Percentiles rank a stretch among this genome's conserved stretches.
Conservation (phyloP, 2,113 vertebrate genomes). For the Amazona guildingii region DNA sequence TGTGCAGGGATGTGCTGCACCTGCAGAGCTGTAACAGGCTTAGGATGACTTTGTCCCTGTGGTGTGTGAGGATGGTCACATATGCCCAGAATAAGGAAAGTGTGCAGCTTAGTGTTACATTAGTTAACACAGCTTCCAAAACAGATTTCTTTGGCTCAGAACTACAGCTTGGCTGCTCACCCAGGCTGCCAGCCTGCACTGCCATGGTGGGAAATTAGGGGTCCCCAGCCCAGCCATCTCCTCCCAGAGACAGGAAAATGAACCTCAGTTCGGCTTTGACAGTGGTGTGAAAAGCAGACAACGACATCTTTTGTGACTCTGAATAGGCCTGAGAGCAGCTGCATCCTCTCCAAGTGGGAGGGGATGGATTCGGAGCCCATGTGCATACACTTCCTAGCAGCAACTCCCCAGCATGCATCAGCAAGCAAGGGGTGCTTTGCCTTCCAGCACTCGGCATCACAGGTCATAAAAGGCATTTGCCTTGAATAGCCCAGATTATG, state of each 20-base stretch:
- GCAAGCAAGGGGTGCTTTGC: neutral
- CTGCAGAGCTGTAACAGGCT: neutral
- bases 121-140: neutral
- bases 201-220: neutral
- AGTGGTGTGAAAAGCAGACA: neutral
- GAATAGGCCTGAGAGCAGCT: neutral
- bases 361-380: neutral
- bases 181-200: neutral
- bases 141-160: neutral
- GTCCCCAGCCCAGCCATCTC: neutral
- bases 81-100: neutral
- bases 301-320: rapidly evolving
- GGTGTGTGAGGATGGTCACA: rapidly evolving
- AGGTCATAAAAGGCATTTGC: neutral
- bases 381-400: neutral
- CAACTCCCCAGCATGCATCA: rapidly evolving
- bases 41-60: neutral
- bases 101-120: rapidly evolving
- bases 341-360: rapidly evolving
- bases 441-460: neutral
- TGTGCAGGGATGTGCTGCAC: neutral
- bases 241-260: neutral
- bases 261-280: neutral
- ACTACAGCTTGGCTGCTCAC: neutral
- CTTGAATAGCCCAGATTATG: neutral